phyloP scores from a whole-genome alignment of 2,797 vertebrate species.

The Orestias chungarensis region DNA sequence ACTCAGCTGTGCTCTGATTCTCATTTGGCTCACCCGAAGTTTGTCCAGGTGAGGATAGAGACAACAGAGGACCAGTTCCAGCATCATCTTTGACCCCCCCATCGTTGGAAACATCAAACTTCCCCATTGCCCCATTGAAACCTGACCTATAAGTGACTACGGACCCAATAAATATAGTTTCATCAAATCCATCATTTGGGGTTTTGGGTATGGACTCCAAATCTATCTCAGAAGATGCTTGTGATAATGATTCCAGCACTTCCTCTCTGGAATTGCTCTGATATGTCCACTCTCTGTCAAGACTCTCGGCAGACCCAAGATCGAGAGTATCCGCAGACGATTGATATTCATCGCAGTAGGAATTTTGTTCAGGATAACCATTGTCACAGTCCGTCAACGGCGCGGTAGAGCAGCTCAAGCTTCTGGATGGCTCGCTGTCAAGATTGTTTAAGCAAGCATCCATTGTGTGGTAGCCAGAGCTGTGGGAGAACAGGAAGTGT shows the following conservation, averaged over 20 bases:
- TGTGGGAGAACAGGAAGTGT: conserved; percentile 76
- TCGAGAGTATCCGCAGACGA: conserved; percentile 69
- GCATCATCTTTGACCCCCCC: conserved; percentile 76
- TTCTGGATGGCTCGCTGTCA: conserved; percentile 70
- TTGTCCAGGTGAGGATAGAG: conserved; percentile 65
- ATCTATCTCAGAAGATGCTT: conserved; percentile 67
- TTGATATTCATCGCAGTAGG: conserved; percentile 63
- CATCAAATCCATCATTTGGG: conserved; percentile 82
- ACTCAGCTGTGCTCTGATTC: conserved; percentile 65
- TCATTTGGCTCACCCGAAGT: conserved; percentile 62
- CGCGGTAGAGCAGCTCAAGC: conserved; percentile 78
- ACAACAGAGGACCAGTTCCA: conserved; percentile 62
- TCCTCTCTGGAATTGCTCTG: conserved; percentile 53
- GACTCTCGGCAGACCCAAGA: conserved; percentile 67
- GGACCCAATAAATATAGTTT: conserved; percentile 85
- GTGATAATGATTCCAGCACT: conserved; percentile 48
- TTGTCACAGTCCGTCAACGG: conserved; percentile 77
- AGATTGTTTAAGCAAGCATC: conserved; percentile 69
- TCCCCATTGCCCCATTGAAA: conserved; percentile 89
- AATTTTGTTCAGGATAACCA: conserved; percentile 62
- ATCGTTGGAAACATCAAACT: conserved; percentile 80
- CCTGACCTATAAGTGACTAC: conserved; percentile 87
- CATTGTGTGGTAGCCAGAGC: conserved; percentile 78
- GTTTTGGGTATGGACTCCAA: conserved; percentile 75
- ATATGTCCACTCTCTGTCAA: conserved; percentile 71